Base-by-base conservation (phyloP, 2,888 invertebrate species). In the Cheilosia vernalis region DNA sequence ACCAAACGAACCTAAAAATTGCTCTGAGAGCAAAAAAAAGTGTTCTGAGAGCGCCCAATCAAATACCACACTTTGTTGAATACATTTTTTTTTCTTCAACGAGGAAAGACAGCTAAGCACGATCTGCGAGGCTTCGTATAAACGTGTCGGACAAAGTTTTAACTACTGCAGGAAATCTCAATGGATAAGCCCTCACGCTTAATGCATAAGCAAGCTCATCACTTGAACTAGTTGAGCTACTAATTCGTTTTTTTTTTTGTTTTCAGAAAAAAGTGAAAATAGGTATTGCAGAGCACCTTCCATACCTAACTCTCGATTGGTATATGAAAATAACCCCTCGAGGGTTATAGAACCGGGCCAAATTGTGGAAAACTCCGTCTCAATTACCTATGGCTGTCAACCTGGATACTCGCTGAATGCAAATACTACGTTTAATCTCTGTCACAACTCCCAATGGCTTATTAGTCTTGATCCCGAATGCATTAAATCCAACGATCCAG, bases 251-350 rank as follows among this genome's bases (percentile, higher is more conserved):
- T 1, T 6, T 6, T 3, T 13, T 47, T 53, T 21, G 9, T 15
- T 73, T 78, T 0, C 9, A 83, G 83, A 15, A 30, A n/a, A n/a
- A n/a, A n/a, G n/a, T n/a, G n/a, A n/a, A n/a, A n/a, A n/a, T n/a
- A n/a, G n/a, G n/a, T n/a, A n/a, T 6, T 83, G 83, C n/a, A 61
- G 1, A 4, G 78, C 55, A n/a, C 83, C 83, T 2, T 37, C 5
- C 17, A 55, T 78, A 24, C 37, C 37, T 3, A 40, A 67, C 13
- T 64, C 72, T 3, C 19, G 47, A 7, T n/a, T 78, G 2, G 44
- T 55, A 15, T 55, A 40, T 4, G 70, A 66, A 42, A 0, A 4
- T 0, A 47, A 47, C 0, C 60, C 33, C 2, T 13, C 17, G 9
- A 47, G 10, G 4, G 7, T 40, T 2, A 19, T 82, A 2, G 1